phyloP scores from a whole-genome alignment of 2,888 invertebrate genomes.

The Sminthurinus aureus region DNA sequence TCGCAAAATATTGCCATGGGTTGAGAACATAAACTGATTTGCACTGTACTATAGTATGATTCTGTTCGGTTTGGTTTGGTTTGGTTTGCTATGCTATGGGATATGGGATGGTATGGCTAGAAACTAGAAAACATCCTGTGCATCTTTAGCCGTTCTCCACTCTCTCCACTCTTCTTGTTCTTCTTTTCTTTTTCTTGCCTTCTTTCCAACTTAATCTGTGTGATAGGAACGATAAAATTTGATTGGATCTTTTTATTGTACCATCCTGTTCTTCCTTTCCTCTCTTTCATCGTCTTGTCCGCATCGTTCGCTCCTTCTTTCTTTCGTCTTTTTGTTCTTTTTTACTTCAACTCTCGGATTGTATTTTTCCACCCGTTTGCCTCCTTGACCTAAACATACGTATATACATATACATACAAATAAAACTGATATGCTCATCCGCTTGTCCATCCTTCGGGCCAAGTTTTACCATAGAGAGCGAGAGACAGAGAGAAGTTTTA shows the following conservation, averaged over 20 bases:
- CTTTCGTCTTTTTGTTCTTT: too few relatives aligned
- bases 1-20: conserved; percentile 58
- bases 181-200: conserved; percentile 23
- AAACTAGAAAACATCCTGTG: conserved; percentile 47
- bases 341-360: too few relatives aligned
- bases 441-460: background rate
- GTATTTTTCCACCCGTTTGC: background rate
- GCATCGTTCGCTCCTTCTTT: too few relatives aligned
- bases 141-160: conserved; percentile 27
- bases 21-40: conserved; percentile 58
- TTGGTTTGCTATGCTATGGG: too few relatives aligned
- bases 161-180: conserved; percentile 10
- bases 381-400: conserved; percentile 15
- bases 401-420: background rate
- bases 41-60: conserved; percentile 42
- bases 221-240: conserved; percentile 53
- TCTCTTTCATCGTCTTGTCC: conserved; percentile 15
- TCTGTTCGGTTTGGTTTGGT: too few relatives aligned
- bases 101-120: background rate
- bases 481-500: background rate
- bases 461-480: background rate
- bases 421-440: too few relatives aligned
- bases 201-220: conserved; percentile 50
- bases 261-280: conserved; percentile 32
- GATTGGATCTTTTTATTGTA: conserved; percentile 55